Evolutionary conservation across 2,888 invertebrate genomes (phyloP).

Genomic region (Polydrusus cervinus): DNA sequence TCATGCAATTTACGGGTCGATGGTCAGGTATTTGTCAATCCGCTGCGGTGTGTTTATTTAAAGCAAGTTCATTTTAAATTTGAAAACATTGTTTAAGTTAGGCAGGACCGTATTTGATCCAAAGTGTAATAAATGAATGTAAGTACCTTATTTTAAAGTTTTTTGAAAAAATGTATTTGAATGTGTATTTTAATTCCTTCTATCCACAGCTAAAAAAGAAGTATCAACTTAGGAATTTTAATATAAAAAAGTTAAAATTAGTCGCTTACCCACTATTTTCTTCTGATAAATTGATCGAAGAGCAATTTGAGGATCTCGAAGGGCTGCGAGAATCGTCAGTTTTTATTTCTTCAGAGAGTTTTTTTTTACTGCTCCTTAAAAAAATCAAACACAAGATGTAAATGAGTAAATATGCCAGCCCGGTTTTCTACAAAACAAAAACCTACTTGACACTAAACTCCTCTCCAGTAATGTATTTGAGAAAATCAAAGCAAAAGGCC

Average conservation of each 20-base stretch:
- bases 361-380: slow-evolving; percentile 40
- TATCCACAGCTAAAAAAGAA: too few relatives aligned
- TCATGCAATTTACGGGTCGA: too few relatives aligned
- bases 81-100: too few relatives aligned
- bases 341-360: slow-evolving; percentile 37
- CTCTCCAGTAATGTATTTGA: slow-evolving; percentile 80
- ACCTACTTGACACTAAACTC: slow-evolving; percentile 72
- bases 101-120: too few relatives aligned
- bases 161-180: too few relatives aligned
- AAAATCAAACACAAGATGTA: slow-evolving; percentile 5
- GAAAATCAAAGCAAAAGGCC: slow-evolving; percentile 84
- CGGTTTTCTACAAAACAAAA: slow-evolving; percentile 10
- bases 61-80: too few relatives aligned
- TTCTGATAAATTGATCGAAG: slow-evolving; percentile 8
- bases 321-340: slow-evolving; percentile 42
- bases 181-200: too few relatives aligned
- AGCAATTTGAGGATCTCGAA: slow-evolving; percentile 37
- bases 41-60: too few relatives aligned
- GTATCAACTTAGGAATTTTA: too few relatives aligned
- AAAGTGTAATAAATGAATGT: too few relatives aligned
- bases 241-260: not conserved
- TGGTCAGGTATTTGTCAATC: too few relatives aligned
- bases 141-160: too few relatives aligned
- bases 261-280: slow-evolving; percentile 29
- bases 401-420: not conserved